These are phyloP conservation scores for Drosophila subobscura DNA, from an alignment of 1,140 invertebrate species.

Conservation along the genomic window DNA sequence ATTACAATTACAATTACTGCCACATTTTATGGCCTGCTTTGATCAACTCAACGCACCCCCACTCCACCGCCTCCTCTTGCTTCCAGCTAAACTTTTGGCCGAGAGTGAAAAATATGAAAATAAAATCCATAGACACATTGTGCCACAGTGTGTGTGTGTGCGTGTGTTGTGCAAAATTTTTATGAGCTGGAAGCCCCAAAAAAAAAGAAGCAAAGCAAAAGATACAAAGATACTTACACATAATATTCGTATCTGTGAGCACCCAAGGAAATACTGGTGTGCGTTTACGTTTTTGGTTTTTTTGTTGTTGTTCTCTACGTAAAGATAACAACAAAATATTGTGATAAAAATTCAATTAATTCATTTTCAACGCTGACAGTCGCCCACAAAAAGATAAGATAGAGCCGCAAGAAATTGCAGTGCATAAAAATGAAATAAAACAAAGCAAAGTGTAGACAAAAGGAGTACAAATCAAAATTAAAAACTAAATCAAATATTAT, in stretches of 20 bases:
- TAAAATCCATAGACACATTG: background rate
- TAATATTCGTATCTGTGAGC: background rate
- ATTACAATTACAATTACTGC: constrained; percentile 10
- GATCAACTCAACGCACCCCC: constrained; percentile 14
- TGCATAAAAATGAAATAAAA: background rate
- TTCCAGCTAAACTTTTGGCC: constrained; percentile 6
- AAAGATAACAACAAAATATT: constrained; percentile 33
- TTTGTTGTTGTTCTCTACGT: constrained; percentile 29
- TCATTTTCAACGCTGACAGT: constrained; percentile 10
- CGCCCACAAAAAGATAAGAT: constrained; percentile 5
- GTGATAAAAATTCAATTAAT: constrained; percentile 50
- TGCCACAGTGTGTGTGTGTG: constrained; percentile 4
- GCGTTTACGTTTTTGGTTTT: constrained; percentile 14
- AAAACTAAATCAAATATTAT: too few relatives aligned
- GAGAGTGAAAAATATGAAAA: constrained; percentile 26
- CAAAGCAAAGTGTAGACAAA: too few relatives aligned
- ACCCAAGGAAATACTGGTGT: constrained; percentile 11
- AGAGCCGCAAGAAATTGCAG: constrained; percentile 1
- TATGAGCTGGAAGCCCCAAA: constrained; percentile 44
- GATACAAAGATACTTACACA: constrained; percentile 5
- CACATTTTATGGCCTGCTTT: constrained; percentile 20
- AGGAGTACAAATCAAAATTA: too few relatives aligned
- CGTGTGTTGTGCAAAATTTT: constrained; percentile 44
- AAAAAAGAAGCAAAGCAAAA: constrained; percentile 35
- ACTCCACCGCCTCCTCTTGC: background rate